Percentiles rank a stretch among this genome's conserved stretches.
phyloP scores from a whole-genome alignment of 2,797 vertebrate species.

The Eutrigla gurnardus region DNA sequence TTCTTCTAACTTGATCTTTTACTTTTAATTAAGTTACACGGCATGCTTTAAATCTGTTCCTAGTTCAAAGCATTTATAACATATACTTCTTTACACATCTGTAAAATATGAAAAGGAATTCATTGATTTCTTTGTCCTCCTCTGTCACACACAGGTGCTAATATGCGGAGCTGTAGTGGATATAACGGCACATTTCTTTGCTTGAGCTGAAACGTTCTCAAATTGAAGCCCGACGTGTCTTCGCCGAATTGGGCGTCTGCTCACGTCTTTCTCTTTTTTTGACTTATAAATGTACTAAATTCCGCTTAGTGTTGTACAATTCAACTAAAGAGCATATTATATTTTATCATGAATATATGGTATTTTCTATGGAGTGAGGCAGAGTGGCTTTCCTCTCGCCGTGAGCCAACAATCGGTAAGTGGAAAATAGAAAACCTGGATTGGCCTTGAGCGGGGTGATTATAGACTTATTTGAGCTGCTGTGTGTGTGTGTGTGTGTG shows the following conservation, averaged over 20 bases:
- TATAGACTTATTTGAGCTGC: conserved; percentile 65
- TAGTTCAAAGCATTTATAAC: no score
- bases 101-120: background rate
- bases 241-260: background rate
- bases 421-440: conserved; percentile 64
- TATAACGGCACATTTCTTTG: conserved; percentile 22
- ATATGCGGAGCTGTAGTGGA: conserved; percentile 3
- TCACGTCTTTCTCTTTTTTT: background rate
- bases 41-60: no score
- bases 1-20: background rate
- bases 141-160: conserved; percentile 6
- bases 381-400: conserved; percentile 29
- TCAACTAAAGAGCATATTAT: conserved; percentile 31
- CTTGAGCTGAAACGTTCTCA: conserved; percentile 14
- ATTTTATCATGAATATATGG: conserved; percentile 14
- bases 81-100: no score
- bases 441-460: conserved; percentile 65
- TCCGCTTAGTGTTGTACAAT: conserved; percentile 42
- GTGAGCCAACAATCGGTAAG: conserved; percentile 32
- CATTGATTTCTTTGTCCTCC: background rate
- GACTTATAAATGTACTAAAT: conserved; percentile 5
- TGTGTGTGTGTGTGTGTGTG: conserved; percentile 12
- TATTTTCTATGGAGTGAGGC: conserved; percentile 34
- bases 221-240: background rate
- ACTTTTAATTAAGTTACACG: background rate